Evolutionary conservation across 2,113 vertebrate genomes (phyloP), one percentile per base, ranked within the genome.

Genomic region (Polypterus senegalus): DNA sequence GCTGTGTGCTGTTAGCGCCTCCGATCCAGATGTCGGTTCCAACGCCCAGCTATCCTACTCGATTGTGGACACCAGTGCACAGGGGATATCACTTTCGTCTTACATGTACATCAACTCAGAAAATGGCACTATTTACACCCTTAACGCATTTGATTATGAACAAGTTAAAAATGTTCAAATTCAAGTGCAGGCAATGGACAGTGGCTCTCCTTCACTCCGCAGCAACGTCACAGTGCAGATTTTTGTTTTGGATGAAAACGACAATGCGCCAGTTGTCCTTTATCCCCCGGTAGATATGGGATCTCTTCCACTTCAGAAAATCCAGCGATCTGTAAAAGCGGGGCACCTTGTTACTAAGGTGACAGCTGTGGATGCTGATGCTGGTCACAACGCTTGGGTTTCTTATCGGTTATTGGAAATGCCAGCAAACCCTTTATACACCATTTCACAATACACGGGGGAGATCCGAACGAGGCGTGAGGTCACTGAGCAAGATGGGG

Each of bases 1-100:
- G 10, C 73, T 93, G 47, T 79, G 63, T 52, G 88, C 90, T 0
- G 69, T 93, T 4, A 90, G 81, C 0, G 86, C 91, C 67, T 77
- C 76, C 67, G 91, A 92, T 63, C 79, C 83, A 0, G 66, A 86
- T 66, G 60, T 67, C 0, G 82, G 83, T 5, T 72, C 70, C 48
- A 93, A 92, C 0, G 81, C 86, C 3, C 86, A 75, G 7, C 64
- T 92, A 5, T 82, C 84, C 2, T 94, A 91, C 64, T 88, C 88
- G n/a, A 82, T 90, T n/a, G 10, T 88, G 62, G 82, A 86, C 53
- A 83, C 68, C 0, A 81, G 79, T 66, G 63, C 73, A 46, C 78
- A 86, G 68, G 81, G 83, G 44, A 66, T 86, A 4, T 83, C 88
- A 1, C 77, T 89, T 27, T 88, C 86, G 0, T 79, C 83, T 3